Base-by-base conservation (phyloP, 2,113 vertebrate genomes). In the Trichomycterus rosablanca region DNA sequence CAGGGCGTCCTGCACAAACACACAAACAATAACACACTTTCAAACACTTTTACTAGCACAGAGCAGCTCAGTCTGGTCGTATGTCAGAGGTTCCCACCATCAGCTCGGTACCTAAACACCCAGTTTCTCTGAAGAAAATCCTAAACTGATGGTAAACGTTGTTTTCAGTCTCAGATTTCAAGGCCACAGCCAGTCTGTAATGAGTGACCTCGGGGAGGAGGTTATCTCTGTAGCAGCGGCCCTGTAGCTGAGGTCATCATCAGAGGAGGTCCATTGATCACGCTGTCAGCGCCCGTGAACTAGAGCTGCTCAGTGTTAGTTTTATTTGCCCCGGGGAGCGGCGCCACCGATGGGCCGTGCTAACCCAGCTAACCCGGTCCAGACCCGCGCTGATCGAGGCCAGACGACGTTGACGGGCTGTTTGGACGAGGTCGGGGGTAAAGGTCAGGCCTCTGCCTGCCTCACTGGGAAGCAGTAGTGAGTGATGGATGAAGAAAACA, bases 261-360 rank as follows among this genome's bases (percentile, higher is more conserved):
- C 35, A 39, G 35, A 39, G 84, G 81, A 79, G 77, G 71, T 82
- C 86, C 88, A 92, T 92, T 88, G 88, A 91, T 92, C 87, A 90
- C 79, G 65, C 84, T 92, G 90, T 89, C 90, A 88, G 80, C 81
- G 76, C 78, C 80, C 80, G 89, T 83, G 88, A 90, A 84, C 81
- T 89, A 83, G 74, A 86, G 88, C 86, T 88, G 88, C 88, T 89
- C 91, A 90, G 91, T 90, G 86, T 83, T 84, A 87, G 83, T 86
- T 91, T 85, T 88, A 91, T 88, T 87, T 88, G 85, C 85, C 86
- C 86, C 81, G 83, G 81, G 82, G 89, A 88, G 85, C 82, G 81
- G 60, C 76, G 48, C 22, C 76, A 65, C 75, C 87, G 89, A 89
- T 88, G 90, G 81, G 67, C 74, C 76, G 75, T 51, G 19, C 82